Base-by-base conservation (phyloP, 2,113 vertebrate genomes). In the Thomomys bottae region DNA sequence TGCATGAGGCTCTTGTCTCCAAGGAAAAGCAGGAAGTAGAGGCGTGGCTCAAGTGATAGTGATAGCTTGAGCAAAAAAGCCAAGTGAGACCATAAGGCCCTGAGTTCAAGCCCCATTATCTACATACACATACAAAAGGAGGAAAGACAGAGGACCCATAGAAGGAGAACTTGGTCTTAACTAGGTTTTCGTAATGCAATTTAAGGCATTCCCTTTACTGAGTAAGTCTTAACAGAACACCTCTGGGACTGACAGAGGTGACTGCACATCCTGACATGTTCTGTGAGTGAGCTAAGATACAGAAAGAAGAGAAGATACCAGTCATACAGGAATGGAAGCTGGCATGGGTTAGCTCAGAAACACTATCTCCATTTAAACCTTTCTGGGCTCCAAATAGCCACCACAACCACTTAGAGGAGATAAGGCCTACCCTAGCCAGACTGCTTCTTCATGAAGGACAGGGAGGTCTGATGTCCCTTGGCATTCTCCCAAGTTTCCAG, bases 371-470 rank as follows among this genome's bases (percentile, higher is more conserved):
- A 34, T 12, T 45, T 8, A 36, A 30, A 6, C 32, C 1, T 49
- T 32, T 40, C 66, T 40, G 34, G 66, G 26, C 18, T 54, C 8
- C 30, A 3, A 0, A 21, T 5, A 1, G 34, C 28, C 14, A 40
- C 45, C 4, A 5, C 10, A 30, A 3, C 82, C 26, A 45, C 15
- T 30, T 24, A 5, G 3, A 34, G 32, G 18, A 0, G 10, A 8
- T 67, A 30, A 0, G 11, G 10, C 24, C 63, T 34, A 1, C 17
- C 40, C 18, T 57, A 0, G 28, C 5, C 1, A 0, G 26, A 5
- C 36, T 11, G 64, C 42, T 34, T 57, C 8, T 9, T 38, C 49
- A 34, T 18, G 4, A 5, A 30, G 45, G 24, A 11, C 18, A 3
- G 21, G 30, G 57, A 84, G 68, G 24, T 28, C 30, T 45, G 2